Conservation (phyloP, 2,113 vertebrate genomes). For the Astur gentilis region DNA sequence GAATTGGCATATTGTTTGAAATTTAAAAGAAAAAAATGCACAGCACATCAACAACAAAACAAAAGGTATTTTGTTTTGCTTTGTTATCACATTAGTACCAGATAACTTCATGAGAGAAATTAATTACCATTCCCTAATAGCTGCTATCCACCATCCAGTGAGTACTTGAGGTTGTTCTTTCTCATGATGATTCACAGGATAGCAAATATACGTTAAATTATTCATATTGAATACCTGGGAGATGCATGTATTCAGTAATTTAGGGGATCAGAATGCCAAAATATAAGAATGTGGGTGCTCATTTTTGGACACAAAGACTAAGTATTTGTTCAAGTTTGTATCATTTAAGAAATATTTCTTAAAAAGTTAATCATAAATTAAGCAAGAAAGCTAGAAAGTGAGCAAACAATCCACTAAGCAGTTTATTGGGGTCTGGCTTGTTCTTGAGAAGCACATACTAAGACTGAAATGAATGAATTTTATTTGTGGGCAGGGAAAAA, state of each 20-base stretch:
- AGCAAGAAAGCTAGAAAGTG: not conserved
- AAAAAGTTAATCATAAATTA: not conserved
- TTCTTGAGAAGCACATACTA: not conserved
- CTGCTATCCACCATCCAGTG: not conserved
- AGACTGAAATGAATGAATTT: not conserved
- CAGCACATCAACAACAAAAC: not conserved
- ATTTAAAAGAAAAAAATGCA: not conserved
- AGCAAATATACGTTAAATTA: not conserved
- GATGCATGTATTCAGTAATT: not conserved
- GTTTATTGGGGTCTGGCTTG: not conserved
- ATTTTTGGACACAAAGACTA: not conserved
- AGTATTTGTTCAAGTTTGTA: not conserved
- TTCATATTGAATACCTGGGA: not conserved
- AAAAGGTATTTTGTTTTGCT: not conserved
- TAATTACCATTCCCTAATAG: not conserved
- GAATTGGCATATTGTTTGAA: not conserved
- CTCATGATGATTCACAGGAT: not conserved
- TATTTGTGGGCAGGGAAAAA: not conserved
- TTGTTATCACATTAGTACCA: not conserved
- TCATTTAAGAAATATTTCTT: not conserved
- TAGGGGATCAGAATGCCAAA: not conserved
- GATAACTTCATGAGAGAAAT: not conserved
- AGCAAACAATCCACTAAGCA: not conserved
- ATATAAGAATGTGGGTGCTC: not conserved
- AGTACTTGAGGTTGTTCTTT: not conserved